Evolutionary conservation across 2,888 invertebrate genomes (phyloP), one percentile per base, ranked within the genome.

Genomic region (Crossocerus cetratus): DNA sequence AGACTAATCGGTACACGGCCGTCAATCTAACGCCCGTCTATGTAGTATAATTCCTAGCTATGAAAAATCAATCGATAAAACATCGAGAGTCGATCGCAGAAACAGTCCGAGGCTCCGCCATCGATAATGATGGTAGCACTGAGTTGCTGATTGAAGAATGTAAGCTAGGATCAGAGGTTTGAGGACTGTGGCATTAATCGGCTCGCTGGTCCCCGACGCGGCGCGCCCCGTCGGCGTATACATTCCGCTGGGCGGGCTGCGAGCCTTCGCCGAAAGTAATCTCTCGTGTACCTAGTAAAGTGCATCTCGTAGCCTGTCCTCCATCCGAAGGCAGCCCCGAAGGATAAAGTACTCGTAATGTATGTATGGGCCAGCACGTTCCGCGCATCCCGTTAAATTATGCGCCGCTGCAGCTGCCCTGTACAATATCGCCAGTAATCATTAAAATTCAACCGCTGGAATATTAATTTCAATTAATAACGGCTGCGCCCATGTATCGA

Each of bases 261-360:
- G 69, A 72, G 69, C 61, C 63, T 71, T 68, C 44, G 53, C 1
- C 21, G 45, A 58, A 60, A 60, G 63, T 75, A 81, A 80, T 78
- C 69, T 23, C 22, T 59, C 62, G 49, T 63, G 56, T 23, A 22
- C 42, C 42, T 20, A 62, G 23, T 21, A 64, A 69, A 69, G 74
- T 66, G 69, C 69, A 75, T 74, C 66, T 69, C 53, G 23, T 57
- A 20, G 60, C 57, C 22, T 23, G 20, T 11, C 55, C 53, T 69
- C 60, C 65, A 73, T 69, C 69, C 65, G 62, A 22, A 21, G 57
- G 49, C 73, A 43, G 44, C 49, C 14, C 55, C 65, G 64, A 58
- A 55, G 8, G 22, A 22, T n/a, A 14, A 32, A 13, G 44, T 16
- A 58, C 42, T 65, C 63, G 18, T 54, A 22, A 53, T 16, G 54